Conservation (phyloP, 2,888 invertebrate species). For the Drosophila rellima region DNA sequence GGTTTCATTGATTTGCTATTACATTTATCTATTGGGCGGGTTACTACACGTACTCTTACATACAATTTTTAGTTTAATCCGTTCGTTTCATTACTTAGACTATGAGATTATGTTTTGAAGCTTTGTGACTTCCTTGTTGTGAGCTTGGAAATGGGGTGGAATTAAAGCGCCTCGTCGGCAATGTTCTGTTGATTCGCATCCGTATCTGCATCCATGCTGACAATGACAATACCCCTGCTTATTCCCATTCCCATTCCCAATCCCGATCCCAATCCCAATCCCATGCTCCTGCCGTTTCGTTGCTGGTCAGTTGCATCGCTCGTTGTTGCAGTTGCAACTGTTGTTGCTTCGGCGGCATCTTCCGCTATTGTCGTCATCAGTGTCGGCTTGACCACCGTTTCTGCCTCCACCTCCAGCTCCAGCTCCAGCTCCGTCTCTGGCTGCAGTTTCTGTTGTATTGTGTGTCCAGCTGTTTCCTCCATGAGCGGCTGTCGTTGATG, state of each 20-base stretch:
- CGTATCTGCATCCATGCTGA: constrained; percentile 70
- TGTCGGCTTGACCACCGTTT: constrained; percentile 32
- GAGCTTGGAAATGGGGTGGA: neutral
- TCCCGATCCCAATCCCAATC: constrained; percentile 22
- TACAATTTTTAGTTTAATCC: constrained; percentile 1
- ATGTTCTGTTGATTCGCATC: constrained; percentile 66
- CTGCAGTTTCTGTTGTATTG: constrained; percentile 45
- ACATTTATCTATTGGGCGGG: constrained; percentile 21
- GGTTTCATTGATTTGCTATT: constrained; percentile 28
- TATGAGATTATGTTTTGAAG: constrained; percentile 67
- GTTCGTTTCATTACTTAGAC: constrained; percentile 48
- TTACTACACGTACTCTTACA: constrained; percentile 9
- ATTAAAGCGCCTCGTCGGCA: constrained; percentile 83
- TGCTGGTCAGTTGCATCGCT: constrained; percentile 30
- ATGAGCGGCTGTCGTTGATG: constrained; percentile 84
- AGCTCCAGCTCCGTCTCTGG: neutral
- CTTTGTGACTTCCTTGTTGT: constrained; percentile 34
- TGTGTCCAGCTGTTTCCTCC: constrained; percentile 70
- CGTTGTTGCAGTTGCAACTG: constrained; percentile 29
- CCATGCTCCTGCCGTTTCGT: constrained; percentile 45
- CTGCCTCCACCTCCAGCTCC: neutral
- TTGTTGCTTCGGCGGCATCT: constrained; percentile 57
- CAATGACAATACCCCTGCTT: constrained; percentile 63
- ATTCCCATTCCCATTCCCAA: constrained; percentile 43
- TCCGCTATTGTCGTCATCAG: constrained; percentile 68